Conservation (phyloP, 2,888 invertebrate genomes). For the Caenorhabditis uteleia region DNA sequence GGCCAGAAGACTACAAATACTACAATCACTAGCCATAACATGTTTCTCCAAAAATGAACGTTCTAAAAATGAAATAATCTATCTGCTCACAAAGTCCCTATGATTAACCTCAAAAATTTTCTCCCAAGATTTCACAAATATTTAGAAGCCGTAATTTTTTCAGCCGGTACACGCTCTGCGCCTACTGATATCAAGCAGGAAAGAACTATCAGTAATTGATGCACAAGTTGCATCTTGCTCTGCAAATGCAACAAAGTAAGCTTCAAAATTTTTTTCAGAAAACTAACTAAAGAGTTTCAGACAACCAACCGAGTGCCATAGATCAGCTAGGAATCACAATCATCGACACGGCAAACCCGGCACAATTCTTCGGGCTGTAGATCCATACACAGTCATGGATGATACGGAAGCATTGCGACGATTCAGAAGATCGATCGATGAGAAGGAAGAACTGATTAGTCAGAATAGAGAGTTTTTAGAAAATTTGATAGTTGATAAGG, state of each 20-base stretch:
- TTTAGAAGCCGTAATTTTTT: constrained; percentile 6
- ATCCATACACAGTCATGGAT: background rate
- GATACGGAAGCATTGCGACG: background rate
- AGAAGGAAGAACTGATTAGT: background rate
- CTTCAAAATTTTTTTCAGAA: too few relatives aligned
- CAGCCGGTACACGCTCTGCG: constrained; percentile 40
- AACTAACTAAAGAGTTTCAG: background rate
- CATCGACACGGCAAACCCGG: constrained; percentile 29
- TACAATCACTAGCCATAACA: too few relatives aligned
- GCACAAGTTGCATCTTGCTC: constrained; percentile 51
- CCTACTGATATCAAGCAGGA: constrained; percentile 38
- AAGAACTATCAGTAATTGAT: constrained; percentile 43
- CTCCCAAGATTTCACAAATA: too few relatives aligned
- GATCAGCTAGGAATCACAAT: constrained; percentile 17
- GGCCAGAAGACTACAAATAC: too few relatives aligned
- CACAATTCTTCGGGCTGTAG: constrained; percentile 19
- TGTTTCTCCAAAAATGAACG: too few relatives aligned
- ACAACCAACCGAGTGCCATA: constrained; percentile 22
- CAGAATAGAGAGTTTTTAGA: constrained; percentile 3
- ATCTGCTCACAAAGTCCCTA: too few relatives aligned
- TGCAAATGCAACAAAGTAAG: too few relatives aligned
- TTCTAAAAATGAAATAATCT: too few relatives aligned
- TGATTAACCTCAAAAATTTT: too few relatives aligned
- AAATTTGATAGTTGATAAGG: constrained; percentile 2
- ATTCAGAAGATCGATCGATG: background rate